Evolutionary conservation across 2,113 vertebrate genomes (phyloP).

Genomic region (Chroicocephalus ridibundus): DNA sequence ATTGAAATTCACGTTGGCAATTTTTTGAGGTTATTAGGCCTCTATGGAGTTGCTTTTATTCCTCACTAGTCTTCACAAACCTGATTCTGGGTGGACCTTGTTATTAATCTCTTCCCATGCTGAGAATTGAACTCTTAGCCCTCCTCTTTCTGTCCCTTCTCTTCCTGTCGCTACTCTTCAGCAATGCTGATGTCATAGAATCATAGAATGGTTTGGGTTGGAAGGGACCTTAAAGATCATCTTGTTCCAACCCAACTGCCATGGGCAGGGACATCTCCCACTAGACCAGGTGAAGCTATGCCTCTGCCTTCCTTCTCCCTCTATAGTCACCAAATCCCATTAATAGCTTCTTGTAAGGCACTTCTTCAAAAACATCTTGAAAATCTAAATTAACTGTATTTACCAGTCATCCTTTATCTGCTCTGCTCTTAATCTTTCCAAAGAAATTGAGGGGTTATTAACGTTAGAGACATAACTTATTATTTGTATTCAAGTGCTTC

Average conservation of each 20-base stretch:
- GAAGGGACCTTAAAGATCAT: too few relatives aligned
- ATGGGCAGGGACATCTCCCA: too few relatives aligned
- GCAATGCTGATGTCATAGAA: not conserved
- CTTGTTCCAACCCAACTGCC: too few relatives aligned
- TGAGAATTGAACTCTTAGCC: not conserved
- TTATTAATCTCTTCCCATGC: constrained; percentile 34
- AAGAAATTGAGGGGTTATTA: not conserved
- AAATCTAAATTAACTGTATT: constrained; percentile 16
- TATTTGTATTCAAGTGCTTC: constrained; percentile 1
- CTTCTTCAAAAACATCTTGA: not conserved
- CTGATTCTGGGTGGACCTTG: not conserved
- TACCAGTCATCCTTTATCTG: not conserved
- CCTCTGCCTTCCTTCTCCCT: not conserved
- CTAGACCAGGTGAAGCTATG: not conserved
- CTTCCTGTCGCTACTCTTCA: not conserved
- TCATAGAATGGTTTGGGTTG: too few relatives aligned
- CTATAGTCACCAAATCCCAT: not conserved
- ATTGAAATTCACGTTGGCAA: not conserved
- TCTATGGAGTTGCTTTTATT: not conserved
- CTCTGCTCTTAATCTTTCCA: not conserved
- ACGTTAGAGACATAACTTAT: not conserved
- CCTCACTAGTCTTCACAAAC: not conserved
- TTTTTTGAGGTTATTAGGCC: constrained; percentile 7
- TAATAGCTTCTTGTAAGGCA: not conserved
- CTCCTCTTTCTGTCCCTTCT: not conserved